Percentiles rank a stretch among this genome's conserved stretches.
Evolutionary conservation across 2,113 vertebrate genomes (phyloP).

Genomic region (Ptyas mucosa): DNA sequence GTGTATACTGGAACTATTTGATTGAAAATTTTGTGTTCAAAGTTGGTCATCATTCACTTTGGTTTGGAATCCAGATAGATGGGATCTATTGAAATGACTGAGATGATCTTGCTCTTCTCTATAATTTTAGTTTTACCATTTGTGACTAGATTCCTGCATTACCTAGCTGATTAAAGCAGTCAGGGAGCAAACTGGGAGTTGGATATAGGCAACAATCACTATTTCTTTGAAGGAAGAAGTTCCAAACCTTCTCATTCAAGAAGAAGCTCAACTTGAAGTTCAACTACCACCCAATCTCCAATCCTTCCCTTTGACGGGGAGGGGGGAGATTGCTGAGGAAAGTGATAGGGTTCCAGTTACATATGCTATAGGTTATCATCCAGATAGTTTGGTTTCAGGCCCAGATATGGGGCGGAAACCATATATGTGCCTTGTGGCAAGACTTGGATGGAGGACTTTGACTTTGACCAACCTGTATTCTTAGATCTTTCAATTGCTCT

Average conservation of each 20-base stretch:
- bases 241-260: background rate
- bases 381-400: background rate
- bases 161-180: background rate
- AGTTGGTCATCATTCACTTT: background rate
- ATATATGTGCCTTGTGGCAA: background rate
- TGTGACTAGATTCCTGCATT: background rate
- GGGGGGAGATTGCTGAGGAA: background rate
- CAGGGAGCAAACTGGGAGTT: background rate
- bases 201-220: background rate
- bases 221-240: background rate
- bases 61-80: background rate
- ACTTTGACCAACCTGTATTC: background rate
- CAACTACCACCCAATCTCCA: background rate
- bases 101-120: background rate
- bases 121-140: background rate
- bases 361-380: background rate
- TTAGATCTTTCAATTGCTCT: background rate
- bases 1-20: background rate
- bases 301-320: background rate
- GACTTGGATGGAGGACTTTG: background rate
- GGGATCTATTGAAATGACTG: background rate
- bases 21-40: background rate
- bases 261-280: background rate
- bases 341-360: background rate
- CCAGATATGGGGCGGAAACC: background rate